phyloP scores from a whole-genome alignment of 92 coral and sea anemone genomes.

The Muricea muricata region DNA sequence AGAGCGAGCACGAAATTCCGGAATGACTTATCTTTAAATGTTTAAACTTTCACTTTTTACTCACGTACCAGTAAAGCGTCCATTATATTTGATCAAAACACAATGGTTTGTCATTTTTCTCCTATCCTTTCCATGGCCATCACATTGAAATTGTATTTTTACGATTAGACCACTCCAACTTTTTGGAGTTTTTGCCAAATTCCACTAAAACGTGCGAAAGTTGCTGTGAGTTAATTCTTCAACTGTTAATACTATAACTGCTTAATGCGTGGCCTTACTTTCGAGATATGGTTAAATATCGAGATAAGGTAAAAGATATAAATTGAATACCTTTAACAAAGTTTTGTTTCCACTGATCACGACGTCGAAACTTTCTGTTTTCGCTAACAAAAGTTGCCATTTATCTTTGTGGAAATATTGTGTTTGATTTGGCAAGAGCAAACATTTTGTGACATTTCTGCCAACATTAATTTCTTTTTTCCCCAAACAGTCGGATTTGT shows the following conservation, averaged over 20 bases:
- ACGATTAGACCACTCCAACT: constrained; percentile 22
- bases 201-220: constrained; percentile 1
- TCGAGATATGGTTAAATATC: no score
- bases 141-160: constrained; percentile 5
- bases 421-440: not conserved
- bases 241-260: no score
- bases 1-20: no score
- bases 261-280: no score
- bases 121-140: not conserved
- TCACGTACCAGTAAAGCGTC: constrained; percentile 2
- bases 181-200: not conserved
- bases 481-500: not conserved
- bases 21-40: no score
- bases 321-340: constrained; percentile 7
- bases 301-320: no score
- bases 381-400: not conserved
- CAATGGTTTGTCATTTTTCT: not conserved
- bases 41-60: not conserved
- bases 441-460: not conserved
- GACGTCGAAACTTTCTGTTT: not conserved
- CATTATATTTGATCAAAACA: constrained; percentile 7
- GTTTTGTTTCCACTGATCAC: not conserved
- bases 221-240: no score
- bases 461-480: constrained; percentile 10
- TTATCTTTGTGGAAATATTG: constrained; percentile 10